Evolutionary conservation across 2,113 vertebrate genomes (phyloP).

Genomic region (Nycticryphes semicollaris): DNA sequence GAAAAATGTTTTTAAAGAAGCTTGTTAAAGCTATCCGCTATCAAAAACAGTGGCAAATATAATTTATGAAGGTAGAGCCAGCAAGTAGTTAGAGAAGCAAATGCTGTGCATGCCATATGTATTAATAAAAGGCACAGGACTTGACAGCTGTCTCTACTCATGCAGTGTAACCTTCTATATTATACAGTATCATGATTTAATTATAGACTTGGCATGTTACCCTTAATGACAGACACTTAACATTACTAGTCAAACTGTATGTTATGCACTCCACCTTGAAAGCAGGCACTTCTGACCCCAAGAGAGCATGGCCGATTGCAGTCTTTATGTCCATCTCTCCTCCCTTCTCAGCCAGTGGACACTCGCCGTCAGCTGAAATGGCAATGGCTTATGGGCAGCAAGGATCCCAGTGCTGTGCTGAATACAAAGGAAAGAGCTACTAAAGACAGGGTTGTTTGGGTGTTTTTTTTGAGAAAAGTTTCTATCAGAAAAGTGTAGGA

Average conservation of each 20-base stretch:
- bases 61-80: slow-evolving; percentile 49
- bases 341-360: not conserved
- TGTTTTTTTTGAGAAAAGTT: not conserved
- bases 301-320: not conserved
- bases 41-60: slow-evolving; percentile 17
- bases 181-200: slow-evolving; percentile 71
- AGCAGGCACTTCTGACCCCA: slow-evolving; percentile 50
- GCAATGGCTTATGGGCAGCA: not conserved
- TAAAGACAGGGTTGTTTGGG: not conserved
- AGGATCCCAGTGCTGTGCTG: not conserved
- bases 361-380: not conserved
- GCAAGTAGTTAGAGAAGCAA: slow-evolving; percentile 42
- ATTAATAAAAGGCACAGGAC: slow-evolving; percentile 63
- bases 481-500: not conserved
- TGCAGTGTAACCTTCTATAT: slow-evolving; percentile 60
- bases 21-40: slow-evolving; percentile 12
- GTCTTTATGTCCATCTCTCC: not conserved
- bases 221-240: slow-evolving; percentile 64
- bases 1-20: slow-evolving; percentile 16
- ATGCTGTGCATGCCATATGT: slow-evolving; percentile 59
- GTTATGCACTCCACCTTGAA: slow-evolving; percentile 56
- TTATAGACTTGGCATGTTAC: slow-evolving; percentile 65
- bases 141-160: slow-evolving; percentile 62
- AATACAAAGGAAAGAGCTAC: not conserved
- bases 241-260: slow-evolving; percentile 47